Base-by-base conservation (phyloP, 2,113 vertebrate genomes). In the Drymodes brunneopygia region DNA sequence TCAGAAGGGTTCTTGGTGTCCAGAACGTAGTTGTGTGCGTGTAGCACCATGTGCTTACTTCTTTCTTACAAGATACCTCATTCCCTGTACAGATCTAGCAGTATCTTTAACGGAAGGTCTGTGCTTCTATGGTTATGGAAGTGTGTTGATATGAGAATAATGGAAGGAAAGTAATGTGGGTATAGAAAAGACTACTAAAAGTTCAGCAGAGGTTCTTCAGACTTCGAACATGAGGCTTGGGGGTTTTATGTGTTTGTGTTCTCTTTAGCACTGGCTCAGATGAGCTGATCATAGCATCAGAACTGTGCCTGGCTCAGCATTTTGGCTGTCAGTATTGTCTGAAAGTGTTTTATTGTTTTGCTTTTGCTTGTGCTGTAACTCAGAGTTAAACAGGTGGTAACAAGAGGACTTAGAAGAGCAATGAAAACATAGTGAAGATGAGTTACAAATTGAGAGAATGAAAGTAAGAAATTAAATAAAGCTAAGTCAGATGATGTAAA, bases 21-120 rank as follows among this genome's bases (percentile, higher is more conserved):
- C 67, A 27, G 79, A 31, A 3, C 0, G 1, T 21, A 70, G 38
- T 6, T 77, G 40, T n/a, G 16, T 38, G 51, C 1, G 0, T 42
- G 27, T 61, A 64, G 36, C 18, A 25, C 35, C 21, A 18, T 21
- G 9, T 10, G 13, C 42, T 67, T 45, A 5, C 23, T 74, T 38
- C 61, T 78, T 70, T 62, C 81, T 44, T 58, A 27, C 27, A 28
- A n/a, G 33, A 6, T 44, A 45, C 7, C 22, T 51, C 36, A 44
- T 60, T 12, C 42, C 36, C 65, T 65, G 9, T 25, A 50, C 23
- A 75, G 40, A 47, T 64, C 5, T 2, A 35, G 7, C 38, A 40
- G 11, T 35, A 17, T 45, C 38, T 84, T 50, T 36, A 51, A 53
- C 28, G 69, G 50, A 21, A 57, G 1, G 7, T 53, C 27, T 86